These are phyloP conservation scores for Spilarctia lutea DNA, from an alignment of 2,888 invertebrate species.

Conservation along the genomic window DNA sequence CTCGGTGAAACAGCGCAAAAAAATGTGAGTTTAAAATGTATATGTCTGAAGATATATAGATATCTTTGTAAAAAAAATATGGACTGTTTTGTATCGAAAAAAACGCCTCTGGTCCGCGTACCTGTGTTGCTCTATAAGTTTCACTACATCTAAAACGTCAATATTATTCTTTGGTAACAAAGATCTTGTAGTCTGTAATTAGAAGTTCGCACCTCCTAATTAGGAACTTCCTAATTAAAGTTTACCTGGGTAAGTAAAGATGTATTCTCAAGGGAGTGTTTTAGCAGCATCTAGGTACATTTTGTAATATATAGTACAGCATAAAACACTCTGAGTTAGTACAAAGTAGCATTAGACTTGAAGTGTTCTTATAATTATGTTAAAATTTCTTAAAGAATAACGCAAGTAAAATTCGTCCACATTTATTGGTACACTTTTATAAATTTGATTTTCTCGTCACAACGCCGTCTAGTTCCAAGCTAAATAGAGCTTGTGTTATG, in stretches of 20 bases:
- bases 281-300: neutral
- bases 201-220: neutral
- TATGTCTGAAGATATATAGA: too few relatives aligned
- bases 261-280: neutral
- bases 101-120: too few relatives aligned
- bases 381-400: neutral
- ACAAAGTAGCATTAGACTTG: neutral
- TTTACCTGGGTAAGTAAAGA: neutral
- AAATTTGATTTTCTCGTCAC: neutral
- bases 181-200: neutral
- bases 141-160: too few relatives aligned
- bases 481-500: too few relatives aligned
- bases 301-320: neutral
- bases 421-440: neutral
- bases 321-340: neutral
- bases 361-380: neutral
- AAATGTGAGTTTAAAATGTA: too few relatives aligned
- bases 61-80: too few relatives aligned
- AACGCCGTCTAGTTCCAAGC: too few relatives aligned
- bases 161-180: neutral
- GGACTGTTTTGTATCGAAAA: too few relatives aligned
- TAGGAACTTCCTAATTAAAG: neutral
- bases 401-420: neutral
- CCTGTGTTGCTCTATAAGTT: too few relatives aligned
- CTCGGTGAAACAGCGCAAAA: too few relatives aligned